Percentiles rank a stretch among this genome's conserved stretches.
phyloP scores from a whole-genome alignment of 1,140 invertebrate species.

The Diuraphis noxia region DNA sequence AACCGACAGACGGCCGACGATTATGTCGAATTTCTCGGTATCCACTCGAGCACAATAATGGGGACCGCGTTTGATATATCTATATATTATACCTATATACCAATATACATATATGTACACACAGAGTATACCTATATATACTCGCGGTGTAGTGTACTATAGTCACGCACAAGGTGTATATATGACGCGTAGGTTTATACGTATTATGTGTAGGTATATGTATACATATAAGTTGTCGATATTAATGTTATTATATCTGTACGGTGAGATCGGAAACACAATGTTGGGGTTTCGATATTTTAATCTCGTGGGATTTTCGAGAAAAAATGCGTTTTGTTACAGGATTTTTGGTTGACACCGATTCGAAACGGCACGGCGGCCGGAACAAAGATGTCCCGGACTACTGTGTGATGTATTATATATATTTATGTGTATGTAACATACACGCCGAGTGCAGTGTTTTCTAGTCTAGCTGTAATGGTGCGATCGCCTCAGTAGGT shows the following conservation, averaged over 20 bases:
- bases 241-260: neutral
- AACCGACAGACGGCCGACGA: slow-evolving; percentile 45
- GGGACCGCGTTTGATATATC: neutral
- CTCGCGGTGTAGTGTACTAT: too few relatives aligned
- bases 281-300: slow-evolving; percentile 16
- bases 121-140: neutral
- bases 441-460: neutral
- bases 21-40: slow-evolving; percentile 53
- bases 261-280: neutral
- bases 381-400: neutral
- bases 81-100: too few relatives aligned
- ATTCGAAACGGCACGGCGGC: neutral
- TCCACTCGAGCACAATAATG: neutral
- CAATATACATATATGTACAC: neutral
- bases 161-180: neutral
- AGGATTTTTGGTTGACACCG: neutral
- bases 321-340: slow-evolving; percentile 10
- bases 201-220: neutral
- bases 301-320: slow-evolving; percentile 33
- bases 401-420: too few relatives aligned
- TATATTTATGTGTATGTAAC: too few relatives aligned
- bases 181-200: neutral
- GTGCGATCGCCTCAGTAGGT: too few relatives aligned
- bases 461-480: neutral
- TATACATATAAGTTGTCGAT: neutral